phyloP scores from a whole-genome alignment of 2,797 vertebrate species.

The Sitta carolinensis region DNA sequence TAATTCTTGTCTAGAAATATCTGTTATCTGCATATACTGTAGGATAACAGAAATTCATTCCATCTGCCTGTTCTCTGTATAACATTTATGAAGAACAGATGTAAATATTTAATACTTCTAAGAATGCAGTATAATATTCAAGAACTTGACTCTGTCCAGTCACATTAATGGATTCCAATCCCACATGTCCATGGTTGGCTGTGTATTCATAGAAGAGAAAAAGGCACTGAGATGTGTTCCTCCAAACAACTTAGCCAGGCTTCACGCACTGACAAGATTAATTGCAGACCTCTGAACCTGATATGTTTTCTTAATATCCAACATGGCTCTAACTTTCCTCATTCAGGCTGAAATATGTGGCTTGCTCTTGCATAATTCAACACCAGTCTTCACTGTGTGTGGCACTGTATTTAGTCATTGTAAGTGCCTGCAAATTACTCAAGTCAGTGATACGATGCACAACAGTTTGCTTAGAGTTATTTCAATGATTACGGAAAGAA shows the following conservation, averaged over 20 bases:
- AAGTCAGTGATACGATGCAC: background rate
- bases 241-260: background rate
- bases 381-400: constrained; percentile 32
- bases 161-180: constrained; percentile 48
- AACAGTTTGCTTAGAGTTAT: constrained; percentile 3
- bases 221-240: background rate
- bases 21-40: background rate
- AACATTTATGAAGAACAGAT: constrained; percentile 29
- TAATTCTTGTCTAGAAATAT: background rate
- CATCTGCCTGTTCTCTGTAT: background rate
- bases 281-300: constrained; percentile 72
- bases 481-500: background rate
- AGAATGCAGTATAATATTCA: constrained; percentile 28
- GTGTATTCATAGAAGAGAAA: background rate
- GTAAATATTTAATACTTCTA: constrained; percentile 70
- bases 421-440: constrained; percentile 27
- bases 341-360: constrained; percentile 56
- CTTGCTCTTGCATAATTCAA: constrained; percentile 62
- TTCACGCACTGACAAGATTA: constrained; percentile 68
- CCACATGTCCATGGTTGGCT: background rate
- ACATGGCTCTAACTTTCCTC: constrained; percentile 35
- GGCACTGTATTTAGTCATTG: constrained; percentile 27
- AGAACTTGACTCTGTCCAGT: constrained; percentile 14
- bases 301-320: constrained; percentile 67
- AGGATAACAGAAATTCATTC: constrained; percentile 20